Base-by-base conservation (phyloP, 2,888 invertebrate species). In the Mythimna lalbum region DNA sequence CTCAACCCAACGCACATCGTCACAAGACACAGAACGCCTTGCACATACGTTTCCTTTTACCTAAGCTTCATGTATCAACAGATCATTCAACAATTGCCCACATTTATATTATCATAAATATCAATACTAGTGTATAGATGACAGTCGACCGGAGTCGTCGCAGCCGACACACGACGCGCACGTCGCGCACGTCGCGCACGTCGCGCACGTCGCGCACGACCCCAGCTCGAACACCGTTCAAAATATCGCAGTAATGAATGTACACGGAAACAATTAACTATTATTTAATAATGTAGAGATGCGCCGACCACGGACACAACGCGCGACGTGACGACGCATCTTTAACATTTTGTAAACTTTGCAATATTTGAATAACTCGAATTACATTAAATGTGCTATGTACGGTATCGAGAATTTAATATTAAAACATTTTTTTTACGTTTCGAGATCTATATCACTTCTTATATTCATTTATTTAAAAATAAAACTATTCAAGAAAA, bases 401-500 rank as follows among this genome's bases (percentile, higher is more conserved):
- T 43, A 36, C 21, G 21, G 17, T 49, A 61, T n/a, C 21, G 14
- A 23, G 49, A 63, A 63, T 31, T 10, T n/a, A 47, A 39, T 23
- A 36, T 10, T 19, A n/a, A 49, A 62, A 52, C n/a, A 53, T 39
- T n/a, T 53, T 33, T 50, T 65, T 50, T 50, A 63, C 27, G 50
- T 39, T 61, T 64, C 36, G 55, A 76, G 79, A 73, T 78, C 62
- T 59, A 23, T 50, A 61, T 74, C 50, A 74, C 59, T 69, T 61
- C 31, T 17, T 49, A 60, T 52, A 62, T 52, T 55, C 23, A 59
- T 53, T 23, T 39, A 21, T 43, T 73, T 73, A 23, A 53, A 66
- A 64, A 67, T 72, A 78, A 63, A 68, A 59, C 27, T 65, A 53
- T 50, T 60, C 43, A 81, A 62, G 47, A 43, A 77, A 76, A 81